These are phyloP conservation scores for Himalopsyche anomala DNA, from an alignment of 2,888 invertebrate genomes.

Conservation along the genomic window DNA sequence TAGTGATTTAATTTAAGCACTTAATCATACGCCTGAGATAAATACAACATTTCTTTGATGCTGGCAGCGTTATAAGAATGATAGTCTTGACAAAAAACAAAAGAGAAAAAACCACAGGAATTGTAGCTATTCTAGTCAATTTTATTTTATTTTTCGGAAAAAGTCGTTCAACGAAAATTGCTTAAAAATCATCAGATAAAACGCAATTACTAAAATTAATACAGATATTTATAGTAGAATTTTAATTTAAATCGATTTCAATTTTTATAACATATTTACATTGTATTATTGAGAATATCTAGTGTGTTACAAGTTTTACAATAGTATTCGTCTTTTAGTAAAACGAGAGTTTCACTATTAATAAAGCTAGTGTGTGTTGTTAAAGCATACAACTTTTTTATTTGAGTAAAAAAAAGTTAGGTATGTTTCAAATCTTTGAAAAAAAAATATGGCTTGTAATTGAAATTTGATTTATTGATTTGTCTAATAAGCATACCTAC, in stretches of 20 bases:
- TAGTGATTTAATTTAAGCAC: too few relatives aligned
- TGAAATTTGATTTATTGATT: too few relatives aligned
- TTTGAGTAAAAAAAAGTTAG: too few relatives aligned
- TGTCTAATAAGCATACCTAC: too few relatives aligned
- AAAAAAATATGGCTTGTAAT: too few relatives aligned
- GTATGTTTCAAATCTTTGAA: too few relatives aligned
- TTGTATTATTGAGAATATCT: background rate
- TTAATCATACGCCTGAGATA: too few relatives aligned
- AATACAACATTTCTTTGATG: too few relatives aligned
- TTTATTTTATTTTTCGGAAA: background rate
- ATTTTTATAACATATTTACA: background rate
- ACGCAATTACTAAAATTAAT: background rate
- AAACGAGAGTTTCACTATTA: background rate
- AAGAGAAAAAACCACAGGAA: too few relatives aligned
- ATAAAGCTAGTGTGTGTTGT: background rate
- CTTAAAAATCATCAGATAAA: background rate
- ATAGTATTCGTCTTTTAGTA: background rate
- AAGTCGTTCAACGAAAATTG: background rate
- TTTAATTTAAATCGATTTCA: too few relatives aligned
- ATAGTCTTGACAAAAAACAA: too few relatives aligned
- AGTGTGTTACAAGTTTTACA: background rate
- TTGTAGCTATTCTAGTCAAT: background rate
- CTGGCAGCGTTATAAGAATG: too few relatives aligned
- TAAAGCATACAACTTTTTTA: background rate
- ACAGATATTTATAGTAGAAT: background rate